Percentiles rank a stretch among this genome's conserved stretches.
Evolutionary conservation across 2,797 vertebrate genomes (phyloP).

Genomic region (Acanthis flammea): DNA sequence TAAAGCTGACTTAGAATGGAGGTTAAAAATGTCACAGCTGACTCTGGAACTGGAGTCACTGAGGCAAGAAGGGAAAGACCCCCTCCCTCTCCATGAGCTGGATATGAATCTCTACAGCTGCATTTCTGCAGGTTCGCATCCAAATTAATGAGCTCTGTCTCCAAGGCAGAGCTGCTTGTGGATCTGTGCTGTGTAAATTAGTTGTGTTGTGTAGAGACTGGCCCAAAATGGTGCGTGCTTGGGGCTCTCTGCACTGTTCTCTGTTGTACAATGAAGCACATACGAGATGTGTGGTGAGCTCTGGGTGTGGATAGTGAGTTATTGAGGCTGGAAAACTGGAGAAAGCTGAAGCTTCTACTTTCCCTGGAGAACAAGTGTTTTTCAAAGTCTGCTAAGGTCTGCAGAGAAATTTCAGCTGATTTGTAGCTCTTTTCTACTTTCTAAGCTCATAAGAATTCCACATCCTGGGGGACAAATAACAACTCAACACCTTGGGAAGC

Average conservation of each 20-base stretch:
- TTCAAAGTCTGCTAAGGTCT: neutral
- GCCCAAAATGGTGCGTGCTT: neutral
- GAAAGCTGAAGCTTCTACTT: neutral
- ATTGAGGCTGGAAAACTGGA: neutral
- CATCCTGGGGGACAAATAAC: neutral
- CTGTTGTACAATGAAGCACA: neutral
- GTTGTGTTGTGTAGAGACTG: neutral
- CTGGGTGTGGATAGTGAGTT: neutral
- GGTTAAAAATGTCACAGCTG: neutral
- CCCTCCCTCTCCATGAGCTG: neutral
- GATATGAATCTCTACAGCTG: neutral
- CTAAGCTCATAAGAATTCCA: neutral
- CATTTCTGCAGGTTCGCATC: neutral
- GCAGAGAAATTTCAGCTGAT: neutral
- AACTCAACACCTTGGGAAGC: neutral
- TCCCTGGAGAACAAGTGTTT: neutral
- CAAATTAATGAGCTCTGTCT: neutral
- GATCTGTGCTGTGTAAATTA: neutral
- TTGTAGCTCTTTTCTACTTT: neutral
- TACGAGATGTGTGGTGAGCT: accelerated
- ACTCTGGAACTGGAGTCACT: neutral
- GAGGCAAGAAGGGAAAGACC: neutral
- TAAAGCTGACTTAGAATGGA: neutral
- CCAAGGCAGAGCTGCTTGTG: neutral
- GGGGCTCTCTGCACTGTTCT: neutral